phyloP scores from a whole-genome alignment of 2,888 invertebrate genomes.

The Pachydiplax longipennis region DNA sequence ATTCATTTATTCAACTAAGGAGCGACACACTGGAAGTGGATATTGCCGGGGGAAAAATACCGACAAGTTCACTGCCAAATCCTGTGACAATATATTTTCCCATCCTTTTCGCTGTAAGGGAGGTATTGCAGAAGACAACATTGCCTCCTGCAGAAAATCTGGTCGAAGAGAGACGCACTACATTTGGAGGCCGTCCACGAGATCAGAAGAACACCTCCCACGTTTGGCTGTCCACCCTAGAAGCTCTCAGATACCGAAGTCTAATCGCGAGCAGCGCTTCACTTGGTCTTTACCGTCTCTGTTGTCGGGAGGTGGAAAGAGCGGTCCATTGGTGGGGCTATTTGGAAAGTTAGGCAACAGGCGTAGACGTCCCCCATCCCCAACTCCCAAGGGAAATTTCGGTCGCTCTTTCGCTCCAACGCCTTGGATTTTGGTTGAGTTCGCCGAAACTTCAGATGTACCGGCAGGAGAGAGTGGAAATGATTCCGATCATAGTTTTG shows the following conservation, averaged over 20 bases:
- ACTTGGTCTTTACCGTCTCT: conserved; percentile 9
- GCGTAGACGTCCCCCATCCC: background rate
- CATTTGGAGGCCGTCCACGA: background rate
- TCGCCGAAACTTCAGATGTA: background rate
- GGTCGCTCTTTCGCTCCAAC: background rate
- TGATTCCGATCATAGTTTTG: conserved; percentile 14
- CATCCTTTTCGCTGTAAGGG: background rate
- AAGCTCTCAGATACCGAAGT: background rate
- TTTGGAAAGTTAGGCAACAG: conserved; percentile 26
- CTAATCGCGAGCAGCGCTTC: background rate
- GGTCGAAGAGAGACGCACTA: background rate
- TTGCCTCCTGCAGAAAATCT: background rate
- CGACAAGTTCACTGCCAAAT: background rate
- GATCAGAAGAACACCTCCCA: conserved; percentile 22
- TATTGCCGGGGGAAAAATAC: background rate
- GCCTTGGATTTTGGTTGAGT: conserved; percentile 22
- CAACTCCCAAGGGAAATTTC: background rate
- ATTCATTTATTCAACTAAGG: background rate
- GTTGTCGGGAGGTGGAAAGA: background rate
- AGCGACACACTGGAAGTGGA: background rate
- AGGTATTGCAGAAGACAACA: background rate
- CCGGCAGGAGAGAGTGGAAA: background rate
- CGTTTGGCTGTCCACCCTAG: background rate
- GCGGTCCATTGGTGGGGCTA: background rate
- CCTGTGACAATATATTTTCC: conserved; percentile 9